A percentile compares a stretch with the other conserved stretches of the same genome.
Conservation (phyloP, 1,140 invertebrate species). For the Pinna nobilis region DNA sequence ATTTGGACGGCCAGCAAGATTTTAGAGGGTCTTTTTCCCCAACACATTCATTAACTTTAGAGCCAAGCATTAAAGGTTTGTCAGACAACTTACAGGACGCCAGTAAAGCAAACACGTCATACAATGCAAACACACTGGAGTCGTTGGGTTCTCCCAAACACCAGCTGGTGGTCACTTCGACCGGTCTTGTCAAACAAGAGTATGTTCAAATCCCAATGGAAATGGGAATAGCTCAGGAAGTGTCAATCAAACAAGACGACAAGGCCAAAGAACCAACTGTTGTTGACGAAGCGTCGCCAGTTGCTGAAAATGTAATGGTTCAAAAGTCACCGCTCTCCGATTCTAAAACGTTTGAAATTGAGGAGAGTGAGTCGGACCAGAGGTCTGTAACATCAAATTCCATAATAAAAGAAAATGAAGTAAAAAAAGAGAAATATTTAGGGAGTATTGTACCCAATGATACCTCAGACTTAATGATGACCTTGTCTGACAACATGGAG, state of each 20-base stretch:
- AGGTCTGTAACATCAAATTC: not conserved
- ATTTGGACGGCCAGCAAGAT: too few species aligned
- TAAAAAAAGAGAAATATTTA: not conserved
- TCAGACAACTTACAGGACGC: too few species aligned
- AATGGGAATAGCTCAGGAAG: too few species aligned
- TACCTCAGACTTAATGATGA: too few species aligned
- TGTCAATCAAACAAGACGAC: not conserved
- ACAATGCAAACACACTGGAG: not conserved
- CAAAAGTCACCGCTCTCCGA: not conserved
- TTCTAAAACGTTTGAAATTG: not conserved
- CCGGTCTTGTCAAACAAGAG: conserved; percentile 11
- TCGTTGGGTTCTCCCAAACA: not conserved
- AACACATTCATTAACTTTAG: too few species aligned
- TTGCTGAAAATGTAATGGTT: not conserved
- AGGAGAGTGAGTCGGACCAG: not conserved
- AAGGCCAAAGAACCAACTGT: not conserved
- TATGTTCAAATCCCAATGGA: too few species aligned
- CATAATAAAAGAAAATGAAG: not conserved
- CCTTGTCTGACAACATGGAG: not conserved
- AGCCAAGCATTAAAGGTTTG: too few species aligned
- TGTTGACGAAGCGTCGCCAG: too few species aligned
- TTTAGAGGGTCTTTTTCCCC: too few species aligned
- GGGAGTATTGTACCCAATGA: too few species aligned
- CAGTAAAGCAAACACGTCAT: not conserved
- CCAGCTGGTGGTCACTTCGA: conserved; percentile 6